Conservation (phyloP, 2,113 vertebrate genomes). For the Gadus macrocephalus region DNA sequence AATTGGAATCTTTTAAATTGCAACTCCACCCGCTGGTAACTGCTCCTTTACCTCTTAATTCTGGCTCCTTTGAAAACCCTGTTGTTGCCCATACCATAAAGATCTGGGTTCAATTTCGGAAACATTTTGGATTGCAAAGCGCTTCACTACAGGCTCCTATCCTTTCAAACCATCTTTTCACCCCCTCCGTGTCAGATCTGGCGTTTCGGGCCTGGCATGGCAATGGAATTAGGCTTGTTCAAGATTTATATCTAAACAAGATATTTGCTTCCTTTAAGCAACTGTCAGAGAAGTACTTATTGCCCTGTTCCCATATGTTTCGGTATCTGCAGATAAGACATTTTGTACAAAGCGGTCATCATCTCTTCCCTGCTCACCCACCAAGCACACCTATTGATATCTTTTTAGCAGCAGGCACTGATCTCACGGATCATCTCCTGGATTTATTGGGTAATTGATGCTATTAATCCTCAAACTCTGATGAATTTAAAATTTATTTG, state of each 20-base stretch:
- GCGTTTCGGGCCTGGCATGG: neutral
- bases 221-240: neutral
- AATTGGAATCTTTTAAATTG: neutral
- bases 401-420: neutral
- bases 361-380: neutral
- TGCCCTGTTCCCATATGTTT: neutral
- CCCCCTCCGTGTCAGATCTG: neutral
- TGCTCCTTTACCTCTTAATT: neutral
- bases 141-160: neutral
- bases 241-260: neutral
- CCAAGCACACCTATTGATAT: neutral
- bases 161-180: constrained; percentile 4
- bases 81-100: neutral
- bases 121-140: neutral
- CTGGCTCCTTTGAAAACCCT: neutral
- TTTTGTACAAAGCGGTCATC: neutral
- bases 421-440: constrained; percentile 1
- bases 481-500: neutral
- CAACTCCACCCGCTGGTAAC: neutral
- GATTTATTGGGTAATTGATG: neutral
- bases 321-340: neutral
- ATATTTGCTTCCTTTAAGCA: neutral
- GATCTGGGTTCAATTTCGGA: constrained; percentile 2
- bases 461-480: neutral
- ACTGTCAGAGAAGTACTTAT: neutral